Conservation (phyloP, 2,888 invertebrate genomes). For the Clostera curtula region DNA sequence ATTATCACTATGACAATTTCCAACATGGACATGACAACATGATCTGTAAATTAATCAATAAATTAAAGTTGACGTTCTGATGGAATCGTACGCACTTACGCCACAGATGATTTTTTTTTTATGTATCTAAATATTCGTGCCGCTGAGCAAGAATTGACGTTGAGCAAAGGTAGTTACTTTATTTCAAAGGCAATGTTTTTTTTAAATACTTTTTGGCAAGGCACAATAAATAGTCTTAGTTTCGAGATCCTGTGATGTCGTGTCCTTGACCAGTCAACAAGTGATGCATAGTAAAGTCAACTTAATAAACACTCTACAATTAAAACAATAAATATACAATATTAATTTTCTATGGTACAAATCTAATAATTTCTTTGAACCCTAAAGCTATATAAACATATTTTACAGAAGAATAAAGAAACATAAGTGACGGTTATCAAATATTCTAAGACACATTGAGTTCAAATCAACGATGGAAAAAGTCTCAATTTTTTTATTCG, state of each 20-base stretch:
- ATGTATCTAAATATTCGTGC: constrained; percentile 8
- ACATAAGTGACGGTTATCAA: constrained; percentile 12
- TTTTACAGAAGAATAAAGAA: constrained; percentile 17
- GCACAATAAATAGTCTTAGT: constrained; percentile 52
- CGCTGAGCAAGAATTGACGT: constrained; percentile 45
- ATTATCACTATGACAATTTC: too few relatives aligned
- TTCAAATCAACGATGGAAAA: too few relatives aligned
- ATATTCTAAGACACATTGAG: too few relatives aligned
- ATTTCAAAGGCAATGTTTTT: constrained; percentile 24
- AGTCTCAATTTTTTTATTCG: too few relatives aligned
- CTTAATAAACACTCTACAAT: constrained; percentile 23
- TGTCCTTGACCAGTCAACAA: constrained; percentile 47
- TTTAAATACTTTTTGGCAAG: constrained; percentile 58
- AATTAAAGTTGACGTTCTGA: too few relatives aligned
- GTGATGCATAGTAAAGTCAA: constrained; percentile 39
- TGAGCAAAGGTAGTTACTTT: constrained; percentile 33
- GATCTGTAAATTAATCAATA: too few relatives aligned
- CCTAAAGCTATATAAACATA: constrained; percentile 19
- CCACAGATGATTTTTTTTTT: constrained; percentile 12
- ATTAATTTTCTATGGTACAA: constrained; percentile 18
- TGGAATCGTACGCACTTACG: constrained; percentile 15
- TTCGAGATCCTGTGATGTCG: constrained; percentile 64
- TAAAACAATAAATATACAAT: constrained; percentile 39
- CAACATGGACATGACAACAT: too few relatives aligned
- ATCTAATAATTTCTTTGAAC: constrained; percentile 25